Evolutionary conservation across 2,113 vertebrate species (phyloP).

Genomic region (Scopus umbretta): DNA sequence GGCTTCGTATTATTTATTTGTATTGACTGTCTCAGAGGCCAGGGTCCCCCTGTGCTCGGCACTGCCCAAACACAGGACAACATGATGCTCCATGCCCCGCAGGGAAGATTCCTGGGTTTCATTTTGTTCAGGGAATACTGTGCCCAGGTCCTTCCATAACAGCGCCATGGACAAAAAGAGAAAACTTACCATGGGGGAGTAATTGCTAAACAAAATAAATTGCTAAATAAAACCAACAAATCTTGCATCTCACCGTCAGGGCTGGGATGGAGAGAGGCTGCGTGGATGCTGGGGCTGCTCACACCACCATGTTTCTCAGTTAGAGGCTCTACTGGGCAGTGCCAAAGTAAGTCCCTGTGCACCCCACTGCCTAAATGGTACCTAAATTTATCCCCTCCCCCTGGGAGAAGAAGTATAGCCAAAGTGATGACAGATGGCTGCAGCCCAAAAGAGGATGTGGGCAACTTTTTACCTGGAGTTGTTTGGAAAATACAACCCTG

Average conservation of each 20-base stretch:
- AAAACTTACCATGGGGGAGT: neutral
- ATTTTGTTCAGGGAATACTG: neutral
- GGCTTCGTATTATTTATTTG: conserved; percentile 21
- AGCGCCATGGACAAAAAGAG: neutral
- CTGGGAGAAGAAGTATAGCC: neutral
- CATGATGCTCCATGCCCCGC: rapidly evolving
- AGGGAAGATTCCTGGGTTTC: neutral
- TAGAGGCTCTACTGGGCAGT: neutral
- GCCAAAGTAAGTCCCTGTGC: neutral
- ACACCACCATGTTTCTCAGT: rapidly evolving
- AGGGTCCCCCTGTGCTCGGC: neutral
- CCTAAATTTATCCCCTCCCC: neutral
- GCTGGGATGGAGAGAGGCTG: neutral
- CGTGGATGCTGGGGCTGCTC: neutral
- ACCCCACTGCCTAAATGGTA: neutral
- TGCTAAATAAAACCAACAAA: neutral
- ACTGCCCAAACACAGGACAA: neutral
- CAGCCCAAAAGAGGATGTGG: neutral
- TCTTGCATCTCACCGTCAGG: rapidly evolving
- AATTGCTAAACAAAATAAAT: neutral
- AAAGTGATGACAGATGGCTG: neutral
- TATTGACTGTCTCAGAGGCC: neutral
- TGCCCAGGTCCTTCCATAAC: neutral
- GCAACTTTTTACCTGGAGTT: neutral
- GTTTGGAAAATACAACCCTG: neutral